These are phyloP conservation scores for Cephus spinipes DNA, from an alignment of 2,888 invertebrate species.

Conservation along the genomic window DNA sequence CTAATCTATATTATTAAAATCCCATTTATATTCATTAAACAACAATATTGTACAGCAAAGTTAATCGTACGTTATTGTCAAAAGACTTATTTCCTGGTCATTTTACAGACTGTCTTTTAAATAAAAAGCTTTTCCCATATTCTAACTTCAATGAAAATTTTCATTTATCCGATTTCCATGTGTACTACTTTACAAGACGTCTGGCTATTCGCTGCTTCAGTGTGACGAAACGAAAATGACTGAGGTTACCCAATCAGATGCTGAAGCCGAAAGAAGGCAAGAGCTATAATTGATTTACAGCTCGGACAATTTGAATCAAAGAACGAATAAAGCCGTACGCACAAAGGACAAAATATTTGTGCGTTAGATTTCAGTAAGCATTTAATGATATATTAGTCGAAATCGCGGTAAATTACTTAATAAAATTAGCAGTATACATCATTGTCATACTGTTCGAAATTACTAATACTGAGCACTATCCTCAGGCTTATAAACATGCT, in stretches of 20 bases:
- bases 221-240: background rate
- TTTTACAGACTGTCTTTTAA: too few relatives aligned
- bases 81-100: background rate
- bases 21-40: background rate
- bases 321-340: too few relatives aligned
- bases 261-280: background rate
- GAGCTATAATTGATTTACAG: background rate
- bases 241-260: background rate
- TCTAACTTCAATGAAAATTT: background rate
- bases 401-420: background rate
- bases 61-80: background rate
- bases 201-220: background rate
- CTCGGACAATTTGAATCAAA: too few relatives aligned
- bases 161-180: background rate
- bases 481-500: too few relatives aligned
- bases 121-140: background rate
- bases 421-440: too few relatives aligned
- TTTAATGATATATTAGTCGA: background rate
- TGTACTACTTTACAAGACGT: too few relatives aligned
- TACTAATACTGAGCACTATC: too few relatives aligned
- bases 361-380: background rate
- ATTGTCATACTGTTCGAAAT: too few relatives aligned
- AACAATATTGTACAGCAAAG: background rate
- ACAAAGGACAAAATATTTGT: too few relatives aligned
- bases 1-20: background rate